Base-by-base conservation (phyloP, 2,113 vertebrate genomes). In the Eleginops maclovinus region DNA sequence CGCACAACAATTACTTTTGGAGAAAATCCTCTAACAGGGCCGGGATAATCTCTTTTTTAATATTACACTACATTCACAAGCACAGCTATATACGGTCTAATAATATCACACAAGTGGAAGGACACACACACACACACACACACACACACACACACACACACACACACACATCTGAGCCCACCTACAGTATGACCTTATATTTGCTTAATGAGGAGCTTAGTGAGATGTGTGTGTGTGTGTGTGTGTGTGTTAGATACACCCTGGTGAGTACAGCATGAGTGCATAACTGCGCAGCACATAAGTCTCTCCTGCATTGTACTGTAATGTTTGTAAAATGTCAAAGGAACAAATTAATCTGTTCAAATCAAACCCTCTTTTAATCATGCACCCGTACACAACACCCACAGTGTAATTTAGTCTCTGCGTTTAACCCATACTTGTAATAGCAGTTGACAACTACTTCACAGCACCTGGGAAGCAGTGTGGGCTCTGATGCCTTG, bases 31-130 rank as follows among this genome's bases (percentile, higher is more conserved):
- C 83, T 69, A 79, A 83, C 68, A 50, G 62, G 58, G 51, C 74
- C 0, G 51, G 75, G 75, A 83, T 93, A 90, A 91, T 90, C 90
- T 89, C 78, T 88, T 5, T 88, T 90, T 87, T 92, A 71, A 90
- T 89, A 88, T 82, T 74, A 49, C 14, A 49, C 72, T 67, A 79
- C 36, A 4, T 65, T 88, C 75, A 77, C 73, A 64, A 71, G 75
- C 67, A 81, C 56, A 77, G 61, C 58, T 62, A 55, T 58, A 59
- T 73, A 54, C 21, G 47, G 36, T 58, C 8, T 46, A 67, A 83
- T 81, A 83, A 75, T 67, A 76, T 71, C 28, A 62, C 59, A 81
- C 15, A 54, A 60, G 41, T 75, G 63, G 54, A 79, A 63, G 13
- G 36, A 64, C 26, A 55, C 63, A 82, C 61, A 16, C 67, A 9